Conservation (phyloP, 2,113 vertebrate species). For the Monopterus albus region DNA sequence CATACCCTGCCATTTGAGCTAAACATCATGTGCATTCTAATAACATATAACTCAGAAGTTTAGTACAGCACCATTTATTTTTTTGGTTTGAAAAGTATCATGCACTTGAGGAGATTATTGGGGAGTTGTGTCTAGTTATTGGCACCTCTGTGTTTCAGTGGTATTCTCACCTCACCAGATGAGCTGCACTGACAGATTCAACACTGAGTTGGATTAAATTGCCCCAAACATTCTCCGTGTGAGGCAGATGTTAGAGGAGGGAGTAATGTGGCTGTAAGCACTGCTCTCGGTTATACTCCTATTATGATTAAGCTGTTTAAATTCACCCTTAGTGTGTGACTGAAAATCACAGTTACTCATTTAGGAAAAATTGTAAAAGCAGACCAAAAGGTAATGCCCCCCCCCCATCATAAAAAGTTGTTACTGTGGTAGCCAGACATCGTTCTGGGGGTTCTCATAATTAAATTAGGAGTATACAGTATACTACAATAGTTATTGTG, state of each 20-base stretch:
- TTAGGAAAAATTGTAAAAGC: background rate
- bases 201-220: constrained; percentile 31
- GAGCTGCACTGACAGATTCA: constrained; percentile 1
- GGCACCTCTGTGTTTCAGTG: constrained; percentile 1
- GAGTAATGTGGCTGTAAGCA: background rate
- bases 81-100: background rate
- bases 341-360: background rate
- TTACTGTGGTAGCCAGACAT: background rate
- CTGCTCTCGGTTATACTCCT: background rate
- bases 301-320: constrained; percentile 27
- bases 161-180: constrained; percentile 11
- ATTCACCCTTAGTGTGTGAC: background rate
- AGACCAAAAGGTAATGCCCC: background rate
- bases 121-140: constrained; percentile 4
- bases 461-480: background rate
- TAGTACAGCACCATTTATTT: background rate
- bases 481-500: background rate
- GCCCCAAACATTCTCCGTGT: constrained; percentile 3
- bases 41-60: background rate
- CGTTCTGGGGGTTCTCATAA: background rate
- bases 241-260: background rate
- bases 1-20: constrained; percentile 16
- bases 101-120: background rate
- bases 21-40: background rate
- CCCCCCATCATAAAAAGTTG: background rate